These are phyloP conservation scores for Xyliphius kryptos DNA, from an alignment of 2,113 vertebrate genomes.

Conservation along the genomic window DNA sequence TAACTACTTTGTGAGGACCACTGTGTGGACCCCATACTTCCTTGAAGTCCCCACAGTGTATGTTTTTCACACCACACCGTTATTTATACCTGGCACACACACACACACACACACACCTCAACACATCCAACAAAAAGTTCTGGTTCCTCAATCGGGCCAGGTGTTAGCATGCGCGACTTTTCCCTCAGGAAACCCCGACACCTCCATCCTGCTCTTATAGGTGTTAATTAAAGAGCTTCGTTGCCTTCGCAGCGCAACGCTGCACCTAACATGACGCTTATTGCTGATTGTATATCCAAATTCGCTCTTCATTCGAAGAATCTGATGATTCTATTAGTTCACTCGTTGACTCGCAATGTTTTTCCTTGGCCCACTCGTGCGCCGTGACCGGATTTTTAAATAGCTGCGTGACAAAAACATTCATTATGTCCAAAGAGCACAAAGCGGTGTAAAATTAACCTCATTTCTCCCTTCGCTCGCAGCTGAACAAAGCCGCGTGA, in stretches of 20 bases:
- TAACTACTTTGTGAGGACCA: too few species aligned
- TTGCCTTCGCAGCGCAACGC: not conserved
- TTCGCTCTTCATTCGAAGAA: conserved; percentile 29
- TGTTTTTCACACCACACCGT: too few species aligned
- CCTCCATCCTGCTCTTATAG: too few species aligned
- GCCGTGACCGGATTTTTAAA: conserved; percentile 29
- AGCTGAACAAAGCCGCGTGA: conserved; percentile 35
- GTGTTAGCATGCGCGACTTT: too few species aligned
- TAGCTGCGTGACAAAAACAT: conserved; percentile 37
- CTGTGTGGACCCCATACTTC: too few species aligned
- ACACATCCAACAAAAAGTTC: too few species aligned
- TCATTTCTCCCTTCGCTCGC: conserved; percentile 25
- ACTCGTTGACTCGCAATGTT: conserved; percentile 20
- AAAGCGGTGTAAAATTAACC: conserved; percentile 42
- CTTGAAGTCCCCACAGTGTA: too few species aligned
- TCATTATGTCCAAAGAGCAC: conserved; percentile 32
- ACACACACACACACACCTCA: too few species aligned
- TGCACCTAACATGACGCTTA: conserved; percentile 5
- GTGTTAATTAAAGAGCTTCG: conserved; percentile 60
- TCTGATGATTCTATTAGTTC: conserved; percentile 36
- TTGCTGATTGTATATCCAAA: conserved; percentile 23
- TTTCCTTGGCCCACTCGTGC: not conserved
- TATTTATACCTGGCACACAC: too few species aligned
- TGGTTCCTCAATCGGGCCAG: too few species aligned
- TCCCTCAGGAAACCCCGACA: too few species aligned